These are phyloP conservation scores for Puma concolor DNA, from an alignment of 2,113 vertebrate genomes.

Conservation along the genomic window DNA sequence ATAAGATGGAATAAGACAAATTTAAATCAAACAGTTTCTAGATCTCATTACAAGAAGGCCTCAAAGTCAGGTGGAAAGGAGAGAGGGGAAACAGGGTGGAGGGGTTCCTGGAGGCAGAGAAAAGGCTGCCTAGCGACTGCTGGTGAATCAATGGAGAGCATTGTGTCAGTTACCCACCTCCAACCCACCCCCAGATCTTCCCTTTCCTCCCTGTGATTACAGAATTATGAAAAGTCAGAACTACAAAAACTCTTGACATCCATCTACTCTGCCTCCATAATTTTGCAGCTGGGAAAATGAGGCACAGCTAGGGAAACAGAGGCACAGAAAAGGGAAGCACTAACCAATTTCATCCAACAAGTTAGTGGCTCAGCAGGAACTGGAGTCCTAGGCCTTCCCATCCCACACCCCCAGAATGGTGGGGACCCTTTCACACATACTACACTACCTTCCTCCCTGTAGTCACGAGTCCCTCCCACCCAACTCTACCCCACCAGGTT, in stretches of 20 bases:
- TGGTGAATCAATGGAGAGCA: not conserved
- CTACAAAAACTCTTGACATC: conserved; percentile 31
- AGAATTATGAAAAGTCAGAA: conserved; percentile 52
- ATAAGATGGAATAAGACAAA: conserved; percentile 50
- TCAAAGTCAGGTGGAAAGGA: not conserved
- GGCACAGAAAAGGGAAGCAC: conserved; percentile 34
- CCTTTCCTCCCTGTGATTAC: conserved; percentile 39
- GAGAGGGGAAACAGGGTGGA: not conserved
- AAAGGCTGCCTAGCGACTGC: conserved; percentile 60
- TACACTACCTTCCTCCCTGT: not conserved
- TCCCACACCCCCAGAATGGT: not conserved
- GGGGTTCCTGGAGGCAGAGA: not conserved
- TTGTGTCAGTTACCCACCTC: not conserved
- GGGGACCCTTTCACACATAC: not conserved
- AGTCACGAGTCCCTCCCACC: not conserved
- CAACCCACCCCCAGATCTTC: conserved; percentile 24
- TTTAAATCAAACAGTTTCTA: conserved; percentile 50
- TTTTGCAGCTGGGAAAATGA: conserved; percentile 50
- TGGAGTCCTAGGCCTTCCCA: not conserved
- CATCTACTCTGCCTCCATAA: not conserved
- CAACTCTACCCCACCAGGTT: not conserved
- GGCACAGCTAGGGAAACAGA: not conserved
- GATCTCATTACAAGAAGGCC: conserved; percentile 38
- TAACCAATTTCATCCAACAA: not conserved
- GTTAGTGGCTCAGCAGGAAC: not conserved